These are phyloP conservation scores for Mellilla xanthometata DNA, from an alignment of 2,888 invertebrate species.

Conservation along the genomic window DNA sequence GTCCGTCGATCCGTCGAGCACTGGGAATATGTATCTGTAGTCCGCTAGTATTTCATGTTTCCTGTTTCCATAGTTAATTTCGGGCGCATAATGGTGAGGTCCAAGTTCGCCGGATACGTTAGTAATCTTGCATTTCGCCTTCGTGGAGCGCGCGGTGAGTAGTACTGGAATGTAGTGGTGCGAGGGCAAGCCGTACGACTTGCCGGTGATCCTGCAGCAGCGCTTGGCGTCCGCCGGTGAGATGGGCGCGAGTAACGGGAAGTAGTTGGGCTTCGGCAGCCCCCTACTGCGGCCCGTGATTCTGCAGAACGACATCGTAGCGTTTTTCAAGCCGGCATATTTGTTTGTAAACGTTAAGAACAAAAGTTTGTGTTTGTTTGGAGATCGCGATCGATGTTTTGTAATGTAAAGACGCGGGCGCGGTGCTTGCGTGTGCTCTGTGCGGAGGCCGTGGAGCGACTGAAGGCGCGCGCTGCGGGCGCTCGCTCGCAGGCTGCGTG, in stretches of 20 bases:
- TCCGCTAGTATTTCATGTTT: conserved; percentile 86
- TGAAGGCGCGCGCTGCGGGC: conserved; percentile 51
- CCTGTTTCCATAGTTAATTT: conserved; percentile 85
- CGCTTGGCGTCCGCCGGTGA: conserved; percentile 92
- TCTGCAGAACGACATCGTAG: conserved; percentile 88
- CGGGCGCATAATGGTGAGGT: conserved; percentile 83
- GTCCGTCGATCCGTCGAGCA: conserved; percentile 86
- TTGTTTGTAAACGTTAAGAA: conserved; percentile 51
- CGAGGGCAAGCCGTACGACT: conserved; percentile 87
- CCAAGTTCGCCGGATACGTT: conserved; percentile 84
- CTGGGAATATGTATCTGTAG: conserved; percentile 89
- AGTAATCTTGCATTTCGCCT: conserved; percentile 85
- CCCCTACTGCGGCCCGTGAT: conserved; percentile 91
- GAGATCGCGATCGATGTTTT: conserved; percentile 47
- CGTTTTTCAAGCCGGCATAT: conserved; percentile 62
- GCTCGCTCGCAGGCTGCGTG: conserved; percentile 38
- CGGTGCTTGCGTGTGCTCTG: conserved; percentile 55
- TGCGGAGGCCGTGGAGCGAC: conserved; percentile 61
- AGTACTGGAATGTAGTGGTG: conserved; percentile 92
- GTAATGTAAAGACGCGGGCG: conserved; percentile 45
- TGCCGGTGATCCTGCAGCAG: conserved; percentile 90
- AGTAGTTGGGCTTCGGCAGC: conserved; percentile 91
- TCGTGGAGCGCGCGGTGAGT: conserved; percentile 75
- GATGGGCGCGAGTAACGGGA: conserved; percentile 90
- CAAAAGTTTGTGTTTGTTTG: conserved; percentile 33